A percentile compares a stretch with the other conserved stretches of the same genome.
These are phyloP conservation scores for Rhinella marina DNA, from an alignment of 2,797 vertebrate genomes.

Conservation along the genomic window DNA sequence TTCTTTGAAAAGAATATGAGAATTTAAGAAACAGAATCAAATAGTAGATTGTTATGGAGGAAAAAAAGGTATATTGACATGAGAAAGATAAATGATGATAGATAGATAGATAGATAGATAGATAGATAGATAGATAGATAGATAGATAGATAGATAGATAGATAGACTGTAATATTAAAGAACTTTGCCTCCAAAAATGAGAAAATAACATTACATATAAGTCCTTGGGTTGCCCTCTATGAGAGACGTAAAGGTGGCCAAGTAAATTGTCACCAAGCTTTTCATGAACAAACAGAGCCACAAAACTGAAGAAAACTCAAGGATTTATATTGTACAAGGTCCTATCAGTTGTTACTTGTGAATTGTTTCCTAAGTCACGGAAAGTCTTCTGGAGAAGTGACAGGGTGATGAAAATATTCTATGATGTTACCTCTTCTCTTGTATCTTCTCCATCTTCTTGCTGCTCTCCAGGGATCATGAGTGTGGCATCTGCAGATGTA, in stretches of 20 bases:
- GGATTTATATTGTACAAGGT: background rate
- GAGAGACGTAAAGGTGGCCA: background rate
- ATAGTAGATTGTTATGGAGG: background rate
- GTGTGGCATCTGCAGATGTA: background rate
- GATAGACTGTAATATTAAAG: background rate
- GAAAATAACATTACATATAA: background rate
- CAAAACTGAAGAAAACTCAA: background rate
- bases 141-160: background rate
- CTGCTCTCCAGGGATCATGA: background rate
- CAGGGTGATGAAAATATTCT: background rate
- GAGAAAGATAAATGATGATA: no score
- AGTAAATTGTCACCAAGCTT: background rate
- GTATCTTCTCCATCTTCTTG: background rate
- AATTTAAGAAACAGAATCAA: background rate
- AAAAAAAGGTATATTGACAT: background rate
- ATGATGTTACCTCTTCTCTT: conserved; percentile 24
- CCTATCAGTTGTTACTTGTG: background rate
- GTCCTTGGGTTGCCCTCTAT: background rate
- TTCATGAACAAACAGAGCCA: no score
- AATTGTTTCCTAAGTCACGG: background rate
- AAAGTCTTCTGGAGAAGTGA: background rate
- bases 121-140: no score
- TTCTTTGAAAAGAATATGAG: background rate
- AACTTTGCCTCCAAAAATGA: background rate
- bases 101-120: no score